Percentiles rank a stretch among this genome's conserved stretches.
Evolutionary conservation across 2,113 vertebrate genomes (phyloP).

Genomic region (Heloderma charlesbogerti): DNA sequence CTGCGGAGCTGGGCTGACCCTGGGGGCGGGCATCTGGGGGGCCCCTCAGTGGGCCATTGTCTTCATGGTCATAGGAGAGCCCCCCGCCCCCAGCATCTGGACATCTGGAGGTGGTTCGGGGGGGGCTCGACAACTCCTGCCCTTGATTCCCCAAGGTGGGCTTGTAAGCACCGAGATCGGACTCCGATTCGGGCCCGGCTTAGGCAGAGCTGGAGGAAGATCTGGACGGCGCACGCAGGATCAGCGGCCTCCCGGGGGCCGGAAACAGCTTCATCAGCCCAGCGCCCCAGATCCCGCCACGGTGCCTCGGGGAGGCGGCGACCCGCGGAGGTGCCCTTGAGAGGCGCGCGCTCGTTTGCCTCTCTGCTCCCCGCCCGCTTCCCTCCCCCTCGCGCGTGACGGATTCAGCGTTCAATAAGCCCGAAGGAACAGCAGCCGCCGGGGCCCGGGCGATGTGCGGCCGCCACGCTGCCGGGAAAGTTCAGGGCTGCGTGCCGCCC

Average conservation of each 20-base stretch:
- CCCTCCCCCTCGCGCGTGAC: slow-evolving; percentile 6
- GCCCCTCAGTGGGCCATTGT: not conserved
- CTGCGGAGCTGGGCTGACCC: too few species aligned
- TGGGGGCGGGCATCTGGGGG: too few species aligned
- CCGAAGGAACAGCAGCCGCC: slow-evolving; percentile 34
- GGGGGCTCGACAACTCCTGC: too few species aligned
- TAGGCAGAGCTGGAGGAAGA: not conserved
- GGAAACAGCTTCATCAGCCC: not conserved
- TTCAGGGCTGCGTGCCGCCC: slow-evolving; percentile 26
- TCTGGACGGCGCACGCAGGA: fast-evolving
- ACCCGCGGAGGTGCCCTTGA: slow-evolving; percentile 17
- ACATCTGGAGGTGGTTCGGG: not conserved
- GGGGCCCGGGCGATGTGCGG: slow-evolving; percentile 26
- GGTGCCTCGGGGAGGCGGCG: slow-evolving; percentile 5
- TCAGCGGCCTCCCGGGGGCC: fast-evolving
- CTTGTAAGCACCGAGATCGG: too few species aligned
- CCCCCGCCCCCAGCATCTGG: not conserved
- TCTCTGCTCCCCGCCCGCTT: slow-evolving; percentile 28
- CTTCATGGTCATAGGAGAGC: not conserved
- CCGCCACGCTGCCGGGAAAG: slow-evolving; percentile 5
- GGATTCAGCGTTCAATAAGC: slow-evolving; percentile 56
- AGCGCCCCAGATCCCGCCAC: fast-evolving
- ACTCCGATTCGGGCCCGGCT: too few species aligned
- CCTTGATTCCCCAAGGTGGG: not conserved
- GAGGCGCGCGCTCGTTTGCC: slow-evolving; percentile 34